These are phyloP conservation scores for Odontophorus gujanensis DNA, from an alignment of 2,113 vertebrate species.

Conservation along the genomic window DNA sequence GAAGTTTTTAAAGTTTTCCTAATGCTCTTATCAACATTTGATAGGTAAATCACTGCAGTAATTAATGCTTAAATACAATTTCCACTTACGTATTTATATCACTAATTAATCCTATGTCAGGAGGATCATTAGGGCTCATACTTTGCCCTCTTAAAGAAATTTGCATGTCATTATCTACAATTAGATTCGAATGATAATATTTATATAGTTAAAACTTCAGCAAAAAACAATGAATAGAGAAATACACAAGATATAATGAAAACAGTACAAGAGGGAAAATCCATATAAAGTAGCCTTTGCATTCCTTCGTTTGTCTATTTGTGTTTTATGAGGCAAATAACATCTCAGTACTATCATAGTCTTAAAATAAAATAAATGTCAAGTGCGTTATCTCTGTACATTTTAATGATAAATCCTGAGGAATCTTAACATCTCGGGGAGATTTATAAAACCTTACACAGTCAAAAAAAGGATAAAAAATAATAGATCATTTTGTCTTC, in stretches of 20 bases:
- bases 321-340: background rate
- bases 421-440: background rate
- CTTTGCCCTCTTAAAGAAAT: background rate
- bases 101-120: background rate
- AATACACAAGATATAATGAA: background rate
- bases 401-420: background rate
- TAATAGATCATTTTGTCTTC: background rate
- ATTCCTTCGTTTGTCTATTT: background rate
- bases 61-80: background rate
- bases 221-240: background rate
- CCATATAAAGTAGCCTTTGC: fast-evolving
- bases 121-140: background rate
- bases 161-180: background rate
- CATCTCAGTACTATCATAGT: background rate
- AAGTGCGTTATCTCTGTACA: background rate
- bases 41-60: background rate
- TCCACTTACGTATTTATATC: background rate
- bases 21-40: background rate
- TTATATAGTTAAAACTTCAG: background rate
- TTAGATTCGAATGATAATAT: background rate
- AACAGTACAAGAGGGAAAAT: background rate
- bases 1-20: background rate
- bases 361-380: background rate
- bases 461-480: background rate
- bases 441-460: background rate